phyloP scores from a whole-genome alignment of 2,888 invertebrate genomes.

The Crocallis elinguaria region DNA sequence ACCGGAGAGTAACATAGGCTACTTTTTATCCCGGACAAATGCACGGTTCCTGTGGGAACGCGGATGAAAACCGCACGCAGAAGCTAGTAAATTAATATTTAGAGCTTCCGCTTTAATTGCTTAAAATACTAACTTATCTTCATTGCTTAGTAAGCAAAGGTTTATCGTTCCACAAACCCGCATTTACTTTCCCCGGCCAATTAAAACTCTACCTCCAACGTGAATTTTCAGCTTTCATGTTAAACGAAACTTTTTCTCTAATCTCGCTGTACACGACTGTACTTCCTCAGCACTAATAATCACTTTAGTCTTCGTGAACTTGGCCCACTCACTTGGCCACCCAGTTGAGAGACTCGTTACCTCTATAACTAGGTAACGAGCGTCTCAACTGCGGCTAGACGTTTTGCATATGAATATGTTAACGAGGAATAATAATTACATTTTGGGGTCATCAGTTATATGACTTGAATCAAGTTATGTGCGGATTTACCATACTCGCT shows the following conservation, averaged over 20 bases:
- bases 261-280: neutral
- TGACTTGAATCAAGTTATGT: no score
- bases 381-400: no score
- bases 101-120: neutral
- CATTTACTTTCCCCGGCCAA: neutral
- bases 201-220: neutral
- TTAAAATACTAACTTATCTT: neutral
- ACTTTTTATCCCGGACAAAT: no score
- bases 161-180: slow-evolving; percentile 2
- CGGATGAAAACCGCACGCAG: no score
- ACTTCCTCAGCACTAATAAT: slow-evolving; percentile 10
- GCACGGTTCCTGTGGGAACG: no score
- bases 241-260: slow-evolving; percentile 6
- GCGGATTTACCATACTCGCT: no score
- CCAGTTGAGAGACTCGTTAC: no score
- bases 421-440: neutral
- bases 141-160: neutral
- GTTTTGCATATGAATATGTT: neutral
- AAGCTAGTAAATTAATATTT: no score
- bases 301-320: slow-evolving; percentile 10
- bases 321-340: no score
- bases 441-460: neutral
- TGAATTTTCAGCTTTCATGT: slow-evolving; percentile 1
- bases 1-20: no score
- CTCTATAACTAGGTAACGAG: no score